Percentiles rank a stretch among this genome's conserved stretches.
Evolutionary conservation across 1,140 invertebrate genomes (phyloP).

Genomic region (Rhyacophila brunnea): DNA sequence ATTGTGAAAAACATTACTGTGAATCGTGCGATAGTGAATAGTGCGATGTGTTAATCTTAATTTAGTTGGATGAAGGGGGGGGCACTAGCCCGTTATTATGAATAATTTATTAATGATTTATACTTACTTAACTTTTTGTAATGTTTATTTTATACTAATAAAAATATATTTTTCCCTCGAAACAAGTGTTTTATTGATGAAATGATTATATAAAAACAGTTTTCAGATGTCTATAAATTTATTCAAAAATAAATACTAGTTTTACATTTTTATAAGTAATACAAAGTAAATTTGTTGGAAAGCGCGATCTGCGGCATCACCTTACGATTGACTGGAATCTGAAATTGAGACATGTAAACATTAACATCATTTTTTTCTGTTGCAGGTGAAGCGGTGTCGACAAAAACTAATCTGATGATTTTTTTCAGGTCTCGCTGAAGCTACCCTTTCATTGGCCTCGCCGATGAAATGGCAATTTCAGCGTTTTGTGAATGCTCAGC

Average conservation of each 20-base stretch:
- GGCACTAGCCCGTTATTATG: slow-evolving; percentile 3
- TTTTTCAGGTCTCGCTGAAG: slow-evolving; percentile 13
- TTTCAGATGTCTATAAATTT: not conserved
- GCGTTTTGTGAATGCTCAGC: slow-evolving; percentile 5
- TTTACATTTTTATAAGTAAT: slow-evolving; percentile 8
- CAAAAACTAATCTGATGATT: slow-evolving; percentile 15
- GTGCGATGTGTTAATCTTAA: slow-evolving; percentile 4
- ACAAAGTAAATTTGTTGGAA: not conserved
- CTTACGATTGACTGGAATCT: slow-evolving; percentile 24
- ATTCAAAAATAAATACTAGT: too few species aligned
- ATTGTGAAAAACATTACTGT: not conserved
- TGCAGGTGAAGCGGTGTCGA: slow-evolving; percentile 11
- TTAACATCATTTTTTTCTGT: slow-evolving; percentile 23
- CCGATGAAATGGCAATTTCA: slow-evolving; percentile 1
- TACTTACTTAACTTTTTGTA: slow-evolving; percentile 3
- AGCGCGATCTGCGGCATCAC: not conserved
- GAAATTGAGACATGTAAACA: slow-evolving; percentile 17
- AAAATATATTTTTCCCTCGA: slow-evolving; percentile 9
- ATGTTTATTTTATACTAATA: slow-evolving; percentile 19
- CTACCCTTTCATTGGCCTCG: slow-evolving; percentile 3
- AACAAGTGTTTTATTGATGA: slow-evolving; percentile 7
- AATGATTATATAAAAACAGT: slow-evolving; percentile 12
- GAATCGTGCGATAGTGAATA: too few species aligned
- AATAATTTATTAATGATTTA: slow-evolving; percentile 4
- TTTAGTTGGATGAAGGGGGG: not conserved